A percentile compares a stretch with the other conserved stretches of the same genome.
Evolutionary conservation across 2,888 invertebrate genomes (phyloP).

Genomic region (Hartigia nigra): DNA sequence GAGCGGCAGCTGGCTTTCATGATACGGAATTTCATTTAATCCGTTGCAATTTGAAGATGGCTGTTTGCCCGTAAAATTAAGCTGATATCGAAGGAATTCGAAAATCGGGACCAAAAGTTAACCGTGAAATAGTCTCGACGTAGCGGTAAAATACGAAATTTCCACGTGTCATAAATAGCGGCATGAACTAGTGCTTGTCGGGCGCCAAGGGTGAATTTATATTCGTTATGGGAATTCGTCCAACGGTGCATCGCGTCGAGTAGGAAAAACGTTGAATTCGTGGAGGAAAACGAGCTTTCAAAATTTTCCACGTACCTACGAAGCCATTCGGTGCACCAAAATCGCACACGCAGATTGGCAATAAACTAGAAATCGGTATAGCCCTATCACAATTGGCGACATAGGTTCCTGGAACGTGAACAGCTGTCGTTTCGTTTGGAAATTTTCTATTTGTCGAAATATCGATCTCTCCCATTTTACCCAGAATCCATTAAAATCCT

Average conservation of each 20-base stretch:
- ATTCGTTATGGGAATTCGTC: background rate
- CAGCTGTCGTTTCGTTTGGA: background rate
- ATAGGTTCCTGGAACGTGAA: background rate
- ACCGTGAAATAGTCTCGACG: background rate
- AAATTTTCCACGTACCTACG: background rate
- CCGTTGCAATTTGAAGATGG: background rate
- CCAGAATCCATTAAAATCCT: background rate
- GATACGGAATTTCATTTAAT: background rate
- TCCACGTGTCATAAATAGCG: background rate
- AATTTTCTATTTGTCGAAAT: background rate
- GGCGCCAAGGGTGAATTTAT: background rate
- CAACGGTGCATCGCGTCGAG: background rate
- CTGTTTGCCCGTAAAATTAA: background rate
- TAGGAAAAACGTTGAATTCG: background rate
- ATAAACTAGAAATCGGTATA: background rate
- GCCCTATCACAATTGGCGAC: background rate
- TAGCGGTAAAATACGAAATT: background rate
- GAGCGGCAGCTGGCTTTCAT: background rate
- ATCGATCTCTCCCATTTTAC: background rate
- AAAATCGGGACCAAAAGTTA: background rate
- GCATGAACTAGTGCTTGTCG: background rate
- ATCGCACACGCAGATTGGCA: background rate
- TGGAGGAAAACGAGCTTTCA: background rate
- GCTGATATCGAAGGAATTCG: background rate
- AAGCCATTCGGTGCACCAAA: background rate